Base-by-base conservation (phyloP, 2,113 vertebrate species). In the Ranitomeya variabilis region DNA sequence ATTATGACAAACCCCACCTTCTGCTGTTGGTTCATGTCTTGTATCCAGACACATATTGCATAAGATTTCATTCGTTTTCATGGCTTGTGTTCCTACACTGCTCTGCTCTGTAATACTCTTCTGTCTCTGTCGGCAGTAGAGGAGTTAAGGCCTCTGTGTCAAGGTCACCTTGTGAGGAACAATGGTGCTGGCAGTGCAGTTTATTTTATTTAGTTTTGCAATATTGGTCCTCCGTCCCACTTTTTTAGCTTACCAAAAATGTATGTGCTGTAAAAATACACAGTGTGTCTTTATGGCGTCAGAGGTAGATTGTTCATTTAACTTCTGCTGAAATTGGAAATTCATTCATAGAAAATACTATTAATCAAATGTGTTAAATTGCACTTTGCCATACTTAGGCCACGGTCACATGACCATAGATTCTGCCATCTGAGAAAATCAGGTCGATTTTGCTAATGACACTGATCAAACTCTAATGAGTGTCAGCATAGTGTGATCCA, bases 181-280 rank as follows among this genome's bases (percentile, higher is more conserved):
- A 31, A 54, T 62, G 55, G 23, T 83, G 54, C 64, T 62, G 69
- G 80, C 81, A 84, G 62, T 31, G 19, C 19, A 31, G 23, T 78
- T 89, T 69, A 78, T 88, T 45, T 77, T 66, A 83, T 84, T 77
- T 78, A 66, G 71, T 78, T 89, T 84, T 78, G 81, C 18, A 89
- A 84, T 51, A 77, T 62, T 83, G 77, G 66, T 84, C 87, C 60
- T 66, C 57, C 8, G 12, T 84, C 52, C 81, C 45, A 78, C 10
- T 84, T 84, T 78, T 82, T 52, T 21, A 31, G 51, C 78, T 82
- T 87, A 81, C 78, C 57, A 78, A 45, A 89, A 77, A 67, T 45
- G 19, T 45, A 77, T 83, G 60, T 51, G 62, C 67, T 62, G n/a
- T 67, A 51, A 52, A 52, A 52, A 83, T 67, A 16, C 7, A 37